These are phyloP conservation scores for Heteromyza rotundicornis DNA, from an alignment of 2,888 invertebrate species.

Conservation along the genomic window DNA sequence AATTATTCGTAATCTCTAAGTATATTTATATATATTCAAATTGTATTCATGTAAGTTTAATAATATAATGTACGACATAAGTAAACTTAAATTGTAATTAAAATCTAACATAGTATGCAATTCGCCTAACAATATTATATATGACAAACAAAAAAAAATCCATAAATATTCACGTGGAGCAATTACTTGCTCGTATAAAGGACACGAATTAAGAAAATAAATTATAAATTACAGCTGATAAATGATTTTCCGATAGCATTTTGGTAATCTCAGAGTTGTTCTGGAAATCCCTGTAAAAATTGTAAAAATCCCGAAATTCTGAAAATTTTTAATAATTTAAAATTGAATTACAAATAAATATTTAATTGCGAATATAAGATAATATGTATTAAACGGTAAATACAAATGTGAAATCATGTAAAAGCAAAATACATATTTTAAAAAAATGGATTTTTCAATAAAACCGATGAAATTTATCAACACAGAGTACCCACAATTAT, in stretches of 20 bases:
- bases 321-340: neutral
- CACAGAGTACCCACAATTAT: neutral
- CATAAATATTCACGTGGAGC: neutral
- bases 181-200: too few species aligned
- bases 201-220: neutral
- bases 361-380: neutral
- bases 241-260: neutral
- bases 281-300: constrained; percentile 10
- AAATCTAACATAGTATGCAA: neutral
- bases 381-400: constrained; percentile 6
- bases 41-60: neutral
- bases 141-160: neutral
- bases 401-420: constrained; percentile 20
- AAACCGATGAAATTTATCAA: constrained; percentile 20
- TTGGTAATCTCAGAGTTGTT: neutral
- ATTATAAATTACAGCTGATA: neutral
- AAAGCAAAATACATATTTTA: constrained; percentile 36
- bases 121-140: neutral
- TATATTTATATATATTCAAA: neutral
- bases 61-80: neutral
- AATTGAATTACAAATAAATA: neutral
- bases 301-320: constrained; percentile 7
- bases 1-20: neutral
- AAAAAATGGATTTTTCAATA: constrained; percentile 39
- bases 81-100: neutral